Conservation (phyloP, 2,113 vertebrate species). For the Coreoperca whiteheadi region DNA sequence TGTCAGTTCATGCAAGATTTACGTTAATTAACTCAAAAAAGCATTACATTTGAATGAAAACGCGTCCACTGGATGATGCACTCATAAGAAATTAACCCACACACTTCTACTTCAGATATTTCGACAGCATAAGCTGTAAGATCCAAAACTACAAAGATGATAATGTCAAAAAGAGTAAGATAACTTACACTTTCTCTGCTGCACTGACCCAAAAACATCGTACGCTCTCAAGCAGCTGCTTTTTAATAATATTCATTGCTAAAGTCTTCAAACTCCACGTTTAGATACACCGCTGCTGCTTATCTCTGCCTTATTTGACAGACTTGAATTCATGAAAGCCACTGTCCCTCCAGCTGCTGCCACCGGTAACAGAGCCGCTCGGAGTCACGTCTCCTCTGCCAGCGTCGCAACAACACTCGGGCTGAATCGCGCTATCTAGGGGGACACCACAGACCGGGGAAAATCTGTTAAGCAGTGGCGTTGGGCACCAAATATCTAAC, state of each 20-base stretch:
- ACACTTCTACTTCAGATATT: not conserved
- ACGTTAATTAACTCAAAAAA: constrained; percentile 30
- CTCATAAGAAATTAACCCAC: not conserved
- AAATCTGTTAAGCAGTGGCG: not conserved
- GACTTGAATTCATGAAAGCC: not conserved
- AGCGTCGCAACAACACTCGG: not conserved
- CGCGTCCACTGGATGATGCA: not conserved
- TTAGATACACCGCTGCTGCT: not conserved
- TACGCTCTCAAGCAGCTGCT: not conserved
- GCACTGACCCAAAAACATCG: not conserved
- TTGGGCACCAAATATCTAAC: not conserved
- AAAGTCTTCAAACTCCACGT: not conserved
- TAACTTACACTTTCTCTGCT: not conserved
- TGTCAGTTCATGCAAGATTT: constrained; percentile 45
- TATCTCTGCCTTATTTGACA: not conserved
- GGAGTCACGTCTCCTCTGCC: not conserved
- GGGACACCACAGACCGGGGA: not conserved
- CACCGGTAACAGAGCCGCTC: not conserved
- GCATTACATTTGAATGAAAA: constrained; percentile 2
- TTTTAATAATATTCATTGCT: not conserved
- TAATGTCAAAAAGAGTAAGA: not conserved
- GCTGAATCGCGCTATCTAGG: not conserved
- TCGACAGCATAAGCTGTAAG: not conserved
- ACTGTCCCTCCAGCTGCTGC: not conserved
- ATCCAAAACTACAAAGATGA: not conserved